Percentiles rank a stretch among this genome's conserved stretches.
Conservation (phyloP, 2,113 vertebrate species). For the Cinclus mexicanus region DNA sequence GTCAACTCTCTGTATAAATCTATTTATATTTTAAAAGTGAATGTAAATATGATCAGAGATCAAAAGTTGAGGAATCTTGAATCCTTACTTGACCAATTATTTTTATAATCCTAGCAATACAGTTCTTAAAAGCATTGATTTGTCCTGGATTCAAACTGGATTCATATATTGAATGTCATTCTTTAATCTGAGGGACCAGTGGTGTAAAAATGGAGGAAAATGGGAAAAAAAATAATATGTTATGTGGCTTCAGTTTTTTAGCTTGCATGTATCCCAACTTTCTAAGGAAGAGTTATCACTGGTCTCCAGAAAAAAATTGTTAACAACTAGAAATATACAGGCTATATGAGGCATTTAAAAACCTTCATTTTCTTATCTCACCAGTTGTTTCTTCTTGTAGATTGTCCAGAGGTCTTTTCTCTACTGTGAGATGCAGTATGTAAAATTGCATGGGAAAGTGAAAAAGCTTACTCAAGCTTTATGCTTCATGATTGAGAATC, state of each 20-base stretch:
- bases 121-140: not conserved
- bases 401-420: conserved; percentile 51
- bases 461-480: conserved; percentile 39
- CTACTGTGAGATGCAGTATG: not conserved
- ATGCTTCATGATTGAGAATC: conserved; percentile 25
- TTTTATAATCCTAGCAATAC: not conserved
- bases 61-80: not conserved
- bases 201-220: not conserved
- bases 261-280: not conserved
- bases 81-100: not conserved
- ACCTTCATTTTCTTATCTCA: conserved; percentile 38
- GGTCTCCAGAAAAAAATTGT: conserved; percentile 31
- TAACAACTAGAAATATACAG: conserved; percentile 33
- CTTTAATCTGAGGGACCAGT: not conserved
- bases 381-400: conserved; percentile 21
- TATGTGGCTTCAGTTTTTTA: conserved; percentile 47
- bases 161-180: not conserved
- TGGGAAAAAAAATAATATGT: not conserved
- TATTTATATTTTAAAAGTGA: not conserved
- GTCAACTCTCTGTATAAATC: not conserved
- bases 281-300: conserved; percentile 35
- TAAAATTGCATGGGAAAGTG: conserved; percentile 20
- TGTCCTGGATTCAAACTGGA: not conserved
- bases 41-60: not conserved
- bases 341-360: conserved; percentile 40